phyloP scores from a whole-genome alignment of 2,113 vertebrate species.

The Haemorhous mexicanus region DNA sequence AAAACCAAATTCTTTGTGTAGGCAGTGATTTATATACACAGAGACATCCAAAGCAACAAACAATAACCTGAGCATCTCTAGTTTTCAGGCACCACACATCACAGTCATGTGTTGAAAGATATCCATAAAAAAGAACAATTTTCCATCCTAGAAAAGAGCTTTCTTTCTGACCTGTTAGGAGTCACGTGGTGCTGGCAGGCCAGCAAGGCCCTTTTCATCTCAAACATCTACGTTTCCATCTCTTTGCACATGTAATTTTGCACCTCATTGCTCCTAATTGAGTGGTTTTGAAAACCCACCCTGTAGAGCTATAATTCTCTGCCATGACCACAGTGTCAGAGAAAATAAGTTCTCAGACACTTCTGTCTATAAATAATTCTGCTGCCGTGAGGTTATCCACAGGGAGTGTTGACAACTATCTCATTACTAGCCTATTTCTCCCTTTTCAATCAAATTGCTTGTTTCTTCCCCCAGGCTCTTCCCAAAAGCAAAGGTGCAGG shows the following conservation, averaged over 20 bases:
- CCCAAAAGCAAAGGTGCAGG: neutral
- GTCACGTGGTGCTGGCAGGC: neutral
- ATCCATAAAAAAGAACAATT: neutral
- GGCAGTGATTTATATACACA: neutral
- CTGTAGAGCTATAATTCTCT: neutral
- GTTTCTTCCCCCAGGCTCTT: neutral
- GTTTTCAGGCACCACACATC: neutral
- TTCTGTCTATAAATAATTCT: conserved; percentile 51
- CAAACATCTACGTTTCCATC: neutral
- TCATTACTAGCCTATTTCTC: neutral
- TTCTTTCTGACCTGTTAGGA: neutral
- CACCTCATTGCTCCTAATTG: conserved; percentile 59
- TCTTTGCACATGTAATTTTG: conserved; percentile 50
- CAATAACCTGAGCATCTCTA: neutral
- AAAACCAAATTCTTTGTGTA: neutral
- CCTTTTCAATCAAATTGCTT: neutral
- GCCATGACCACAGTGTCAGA: neutral
- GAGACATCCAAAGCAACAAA: neutral
- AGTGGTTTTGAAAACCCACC: conserved; percentile 35
- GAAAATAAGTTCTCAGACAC: conserved; percentile 19
- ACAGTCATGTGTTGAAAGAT: neutral
- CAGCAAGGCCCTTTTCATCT: neutral
- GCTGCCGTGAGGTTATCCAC: neutral
- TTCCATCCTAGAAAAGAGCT: neutral
- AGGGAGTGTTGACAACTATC: conserved; percentile 4